These are phyloP conservation scores for Limnothrissa miodon DNA, from an alignment of 2,113 vertebrate genomes.

Conservation along the genomic window DNA sequence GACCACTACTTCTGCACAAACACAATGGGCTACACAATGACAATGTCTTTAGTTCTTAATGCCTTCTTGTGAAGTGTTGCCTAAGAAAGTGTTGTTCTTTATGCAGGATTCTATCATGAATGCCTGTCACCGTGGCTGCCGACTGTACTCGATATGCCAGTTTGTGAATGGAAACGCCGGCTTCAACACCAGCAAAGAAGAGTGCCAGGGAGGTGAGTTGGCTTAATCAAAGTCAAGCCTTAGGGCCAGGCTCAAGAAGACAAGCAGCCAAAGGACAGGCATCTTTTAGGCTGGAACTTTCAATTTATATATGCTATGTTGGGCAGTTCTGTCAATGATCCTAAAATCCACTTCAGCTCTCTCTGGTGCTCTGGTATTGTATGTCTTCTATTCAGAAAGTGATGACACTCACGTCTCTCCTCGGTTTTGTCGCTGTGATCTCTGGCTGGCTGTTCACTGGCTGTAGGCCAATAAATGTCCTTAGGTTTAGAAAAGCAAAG, in stretches of 20 bases:
- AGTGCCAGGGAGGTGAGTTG: constrained; percentile 87
- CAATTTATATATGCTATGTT: background rate
- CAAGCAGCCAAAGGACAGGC: background rate
- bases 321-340: background rate
- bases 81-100: constrained; percentile 31
- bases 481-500: background rate
- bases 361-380: background rate
- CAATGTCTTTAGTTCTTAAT: background rate
- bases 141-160: constrained; percentile 96
- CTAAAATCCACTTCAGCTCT: no score
- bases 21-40: background rate
- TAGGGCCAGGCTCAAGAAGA: background rate
- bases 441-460: background rate
- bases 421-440: background rate
- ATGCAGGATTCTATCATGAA: constrained; percentile 83
- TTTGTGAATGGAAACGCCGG: constrained; percentile 88
- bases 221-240: background rate
- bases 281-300: background rate
- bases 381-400: background rate
- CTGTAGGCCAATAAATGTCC: background rate
- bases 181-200: constrained; percentile 85
- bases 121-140: constrained; percentile 93
- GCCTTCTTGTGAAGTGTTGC: background rate
- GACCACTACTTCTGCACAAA: background rate
- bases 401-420: background rate